Conservation (phyloP, 2,888 invertebrate species). For the Rhagonycha fulva region DNA sequence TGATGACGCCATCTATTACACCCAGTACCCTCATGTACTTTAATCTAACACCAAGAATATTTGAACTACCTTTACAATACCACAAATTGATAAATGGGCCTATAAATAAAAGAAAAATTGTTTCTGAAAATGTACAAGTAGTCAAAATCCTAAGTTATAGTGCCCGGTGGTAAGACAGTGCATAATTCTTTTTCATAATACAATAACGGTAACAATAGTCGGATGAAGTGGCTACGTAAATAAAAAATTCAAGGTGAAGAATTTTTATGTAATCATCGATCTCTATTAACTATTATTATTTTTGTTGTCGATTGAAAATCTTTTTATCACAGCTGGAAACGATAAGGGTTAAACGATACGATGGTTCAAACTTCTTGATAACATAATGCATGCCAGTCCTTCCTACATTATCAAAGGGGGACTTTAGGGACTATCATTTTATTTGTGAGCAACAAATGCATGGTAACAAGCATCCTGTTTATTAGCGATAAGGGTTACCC, state of each 20-base stretch:
- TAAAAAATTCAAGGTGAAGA: slow-evolving; percentile 4
- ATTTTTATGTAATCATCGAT: not conserved
- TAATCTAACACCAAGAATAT: not conserved
- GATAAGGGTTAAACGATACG: not conserved
- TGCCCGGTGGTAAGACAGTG: not conserved
- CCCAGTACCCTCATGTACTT: slow-evolving; percentile 13
- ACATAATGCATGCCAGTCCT: not conserved
- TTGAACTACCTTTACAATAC: not conserved
- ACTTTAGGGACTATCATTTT: slow-evolving; percentile 4
- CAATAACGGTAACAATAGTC: not conserved
- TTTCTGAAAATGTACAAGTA: not conserved
- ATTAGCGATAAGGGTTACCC: slow-evolving; percentile 15
- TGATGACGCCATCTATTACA: slow-evolving; percentile 17
- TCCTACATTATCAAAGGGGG: slow-evolving; percentile 10
- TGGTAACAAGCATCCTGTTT: slow-evolving; percentile 14
- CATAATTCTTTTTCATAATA: not conserved
- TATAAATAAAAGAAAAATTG: not conserved
- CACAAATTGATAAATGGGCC: not conserved
- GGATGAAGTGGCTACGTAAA: not conserved
- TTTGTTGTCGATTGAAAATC: not conserved
- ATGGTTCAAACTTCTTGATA: slow-evolving; percentile 4
- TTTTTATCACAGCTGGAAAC: not conserved
- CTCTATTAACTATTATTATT: not conserved
- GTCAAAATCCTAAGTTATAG: not conserved
- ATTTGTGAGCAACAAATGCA: not conserved